Evolutionary conservation across 2,797 vertebrate species (phyloP).

Genomic region (Coregonus sp.): DNA sequence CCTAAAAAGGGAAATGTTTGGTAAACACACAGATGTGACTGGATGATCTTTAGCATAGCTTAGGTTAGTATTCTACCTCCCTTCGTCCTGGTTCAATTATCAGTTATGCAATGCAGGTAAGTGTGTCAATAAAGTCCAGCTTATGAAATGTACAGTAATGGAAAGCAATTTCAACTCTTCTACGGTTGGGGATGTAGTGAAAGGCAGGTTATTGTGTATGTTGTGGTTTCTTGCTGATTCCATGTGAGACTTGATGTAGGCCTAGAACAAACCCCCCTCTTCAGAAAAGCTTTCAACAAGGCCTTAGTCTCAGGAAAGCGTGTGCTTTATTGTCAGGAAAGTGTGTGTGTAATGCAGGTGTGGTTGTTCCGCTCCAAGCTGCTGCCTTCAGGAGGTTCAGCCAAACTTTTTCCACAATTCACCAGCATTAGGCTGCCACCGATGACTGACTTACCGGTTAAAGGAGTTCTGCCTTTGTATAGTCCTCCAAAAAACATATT

Average conservation of each 20-base stretch:
- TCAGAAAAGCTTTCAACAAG: no score
- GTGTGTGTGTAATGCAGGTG: constrained; percentile 34
- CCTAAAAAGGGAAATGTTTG: constrained; percentile 19
- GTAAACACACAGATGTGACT: constrained; percentile 25
- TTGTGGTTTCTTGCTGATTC: neutral
- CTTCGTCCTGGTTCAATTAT: neutral
- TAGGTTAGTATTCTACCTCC: neutral
- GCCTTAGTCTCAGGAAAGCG: neutral
- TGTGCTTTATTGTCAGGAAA: constrained; percentile 33
- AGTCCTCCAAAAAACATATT: neutral
- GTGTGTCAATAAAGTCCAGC: neutral
- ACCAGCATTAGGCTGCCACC: constrained; percentile 20
- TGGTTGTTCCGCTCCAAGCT: constrained; percentile 26
- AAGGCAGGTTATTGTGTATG: neutral
- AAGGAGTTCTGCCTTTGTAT: constrained; percentile 22
- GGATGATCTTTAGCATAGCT: constrained; percentile 18
- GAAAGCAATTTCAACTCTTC: neutral
- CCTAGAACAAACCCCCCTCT: no score
- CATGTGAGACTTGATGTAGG: no score
- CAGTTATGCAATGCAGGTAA: neutral
- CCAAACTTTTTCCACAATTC: constrained; percentile 26
- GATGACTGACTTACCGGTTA: constrained; percentile 18
- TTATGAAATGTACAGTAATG: neutral
- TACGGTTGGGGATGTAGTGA: neutral
- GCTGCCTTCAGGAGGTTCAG: constrained; percentile 33